phyloP scores from a whole-genome alignment of 1,140 invertebrate species.

The Heliothis virescens region DNA sequence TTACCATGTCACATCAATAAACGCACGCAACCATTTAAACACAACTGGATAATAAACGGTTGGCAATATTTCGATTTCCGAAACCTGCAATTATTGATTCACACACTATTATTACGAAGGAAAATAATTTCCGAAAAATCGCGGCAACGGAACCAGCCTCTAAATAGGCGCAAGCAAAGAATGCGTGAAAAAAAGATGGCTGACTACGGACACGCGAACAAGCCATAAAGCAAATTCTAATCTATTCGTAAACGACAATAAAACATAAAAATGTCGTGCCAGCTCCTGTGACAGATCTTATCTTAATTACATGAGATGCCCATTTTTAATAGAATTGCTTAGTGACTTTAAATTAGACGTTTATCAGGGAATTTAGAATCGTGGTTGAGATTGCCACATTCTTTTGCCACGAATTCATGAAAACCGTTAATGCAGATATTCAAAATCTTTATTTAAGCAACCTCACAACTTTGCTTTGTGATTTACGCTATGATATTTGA shows the following conservation, averaged over 20 bases:
- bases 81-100: constrained; percentile 22
- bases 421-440: too few species aligned
- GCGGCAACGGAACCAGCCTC: constrained; percentile 11
- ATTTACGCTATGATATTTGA: too few species aligned
- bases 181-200: constrained; percentile 32
- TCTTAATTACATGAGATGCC: constrained; percentile 53
- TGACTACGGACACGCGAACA: constrained; percentile 58
- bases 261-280: constrained; percentile 42
- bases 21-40: constrained; percentile 4
- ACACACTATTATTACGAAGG: constrained; percentile 11
- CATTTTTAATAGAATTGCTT: constrained; percentile 46
- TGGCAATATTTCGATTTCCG: constrained; percentile 17
- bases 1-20: constrained; percentile 12
- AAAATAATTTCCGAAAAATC: constrained; percentile 39
- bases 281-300: constrained; percentile 58
- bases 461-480: too few species aligned
- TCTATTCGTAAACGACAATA: constrained; percentile 48
- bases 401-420: neutral
- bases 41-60: neutral
- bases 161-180: constrained; percentile 33
- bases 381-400: neutral
- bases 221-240: constrained; percentile 57
- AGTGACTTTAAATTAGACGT: constrained; percentile 15
- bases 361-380: neutral
- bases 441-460: too few species aligned